phyloP scores from a whole-genome alignment of 2,113 vertebrate species.

The Chloebia gouldiae region DNA sequence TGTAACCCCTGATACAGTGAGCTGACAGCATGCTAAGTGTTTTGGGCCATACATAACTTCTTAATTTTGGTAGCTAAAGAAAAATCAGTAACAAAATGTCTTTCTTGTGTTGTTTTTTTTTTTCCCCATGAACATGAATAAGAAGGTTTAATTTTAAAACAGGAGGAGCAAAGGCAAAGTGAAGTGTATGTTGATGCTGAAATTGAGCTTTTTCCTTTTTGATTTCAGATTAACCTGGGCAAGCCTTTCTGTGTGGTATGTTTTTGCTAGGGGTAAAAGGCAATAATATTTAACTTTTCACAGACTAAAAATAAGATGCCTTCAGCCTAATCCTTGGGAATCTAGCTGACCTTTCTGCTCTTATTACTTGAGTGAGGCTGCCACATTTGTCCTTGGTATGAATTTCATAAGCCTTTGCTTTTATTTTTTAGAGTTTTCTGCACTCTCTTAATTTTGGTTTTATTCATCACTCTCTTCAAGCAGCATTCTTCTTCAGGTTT shows the following conservation, averaged over 20 bases:
- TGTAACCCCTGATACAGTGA: background rate
- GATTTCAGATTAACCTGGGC: background rate
- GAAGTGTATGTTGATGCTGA: background rate
- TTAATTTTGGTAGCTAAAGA: background rate
- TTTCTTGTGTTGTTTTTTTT: background rate
- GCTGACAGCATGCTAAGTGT: background rate
- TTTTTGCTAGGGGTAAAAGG: background rate
- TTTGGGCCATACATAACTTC: background rate
- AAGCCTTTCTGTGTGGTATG: background rate
- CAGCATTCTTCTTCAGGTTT: background rate
- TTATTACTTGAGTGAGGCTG: background rate
- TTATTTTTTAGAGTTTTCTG: background rate
- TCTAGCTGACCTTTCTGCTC: background rate
- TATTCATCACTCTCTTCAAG: background rate
- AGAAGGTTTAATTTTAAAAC: background rate
- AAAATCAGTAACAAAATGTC: background rate
- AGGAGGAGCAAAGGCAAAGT: background rate
- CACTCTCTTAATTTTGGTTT: background rate
- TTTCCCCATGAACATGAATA: rapidly evolving
- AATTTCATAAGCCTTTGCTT: background rate
- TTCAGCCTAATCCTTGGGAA: background rate
- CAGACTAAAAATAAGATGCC: background rate
- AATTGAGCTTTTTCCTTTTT: background rate
- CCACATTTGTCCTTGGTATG: background rate
- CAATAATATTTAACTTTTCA: background rate